Percentiles rank a stretch among this genome's conserved stretches.
These are phyloP conservation scores for Catocala nupta DNA, from an alignment of 2,888 invertebrate species.

Conservation along the genomic window DNA sequence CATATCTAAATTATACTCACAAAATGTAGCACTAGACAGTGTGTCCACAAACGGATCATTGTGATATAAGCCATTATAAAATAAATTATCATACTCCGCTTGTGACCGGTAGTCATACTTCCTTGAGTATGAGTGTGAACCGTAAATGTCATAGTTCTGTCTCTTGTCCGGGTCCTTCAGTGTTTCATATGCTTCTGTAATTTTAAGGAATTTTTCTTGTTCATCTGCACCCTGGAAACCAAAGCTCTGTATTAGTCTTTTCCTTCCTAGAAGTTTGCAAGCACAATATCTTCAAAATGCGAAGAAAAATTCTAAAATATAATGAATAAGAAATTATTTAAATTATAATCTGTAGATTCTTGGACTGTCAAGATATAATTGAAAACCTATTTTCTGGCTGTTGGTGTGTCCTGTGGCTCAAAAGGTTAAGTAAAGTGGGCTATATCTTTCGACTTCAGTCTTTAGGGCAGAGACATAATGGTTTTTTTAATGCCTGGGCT, in stretches of 20 bases:
- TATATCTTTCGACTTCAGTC: too few species aligned
- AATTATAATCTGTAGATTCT: too few species aligned
- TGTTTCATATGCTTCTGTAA: conserved; percentile 95
- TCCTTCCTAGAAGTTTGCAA: too few species aligned
- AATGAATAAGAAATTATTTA: too few species aligned
- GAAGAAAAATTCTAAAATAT: too few species aligned
- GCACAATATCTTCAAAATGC: too few species aligned
- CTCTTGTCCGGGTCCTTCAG: conserved; percentile 93
- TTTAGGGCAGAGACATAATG: too few species aligned
- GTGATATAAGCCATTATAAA: conserved; percentile 95
- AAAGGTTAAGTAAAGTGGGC: too few species aligned
- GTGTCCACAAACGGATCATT: conserved; percentile 94
- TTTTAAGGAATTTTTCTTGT: conserved; percentile 92
- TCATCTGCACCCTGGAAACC: conserved; percentile 89
- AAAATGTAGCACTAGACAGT: conserved; percentile 91
- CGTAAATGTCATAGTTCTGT: conserved; percentile 93
- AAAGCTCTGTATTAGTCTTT: not conserved
- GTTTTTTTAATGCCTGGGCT: too few species aligned
- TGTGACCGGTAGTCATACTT: conserved; percentile 88
- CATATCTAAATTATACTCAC: conserved; percentile 79
- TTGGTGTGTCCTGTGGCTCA: too few species aligned
- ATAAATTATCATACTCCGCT: conserved; percentile 92
- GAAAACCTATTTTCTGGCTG: too few species aligned
- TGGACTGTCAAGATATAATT: too few species aligned
- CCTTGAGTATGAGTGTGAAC: conserved; percentile 88